Evolutionary conservation across 1,140 invertebrate genomes (phyloP).

Genomic region (Drosophila mauritiana): DNA sequence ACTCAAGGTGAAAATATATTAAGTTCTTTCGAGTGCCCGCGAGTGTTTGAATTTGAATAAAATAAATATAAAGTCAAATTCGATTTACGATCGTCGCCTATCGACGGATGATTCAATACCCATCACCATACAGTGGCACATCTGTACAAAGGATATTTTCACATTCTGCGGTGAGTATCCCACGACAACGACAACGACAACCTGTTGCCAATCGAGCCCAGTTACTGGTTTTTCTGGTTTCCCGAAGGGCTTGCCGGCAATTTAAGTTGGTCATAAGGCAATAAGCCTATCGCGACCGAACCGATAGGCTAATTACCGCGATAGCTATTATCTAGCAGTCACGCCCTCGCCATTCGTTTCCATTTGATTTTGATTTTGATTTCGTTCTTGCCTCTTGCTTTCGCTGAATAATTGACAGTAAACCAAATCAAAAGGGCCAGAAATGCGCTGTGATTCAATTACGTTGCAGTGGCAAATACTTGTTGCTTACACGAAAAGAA

Average conservation of each 20-base stretch:
- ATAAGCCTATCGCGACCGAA: constrained; percentile 18
- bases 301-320: constrained; percentile 30
- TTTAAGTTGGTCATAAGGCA: constrained; percentile 59
- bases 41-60: constrained; percentile 68
- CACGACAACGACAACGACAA: neutral
- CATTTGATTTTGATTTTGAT: constrained; percentile 2
- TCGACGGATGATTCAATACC: constrained; percentile 39
- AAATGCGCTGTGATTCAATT: constrained; percentile 39
- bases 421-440: constrained; percentile 49
- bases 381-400: constrained; percentile 6
- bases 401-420: constrained; percentile 65
- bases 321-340: constrained; percentile 49
- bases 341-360: constrained; percentile 5
- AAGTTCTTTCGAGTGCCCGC: constrained; percentile 74
- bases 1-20: constrained; percentile 80
- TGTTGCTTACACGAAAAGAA: neutral
- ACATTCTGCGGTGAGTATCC: constrained; percentile 14
- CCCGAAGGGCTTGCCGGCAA: constrained; percentile 51
- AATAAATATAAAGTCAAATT: constrained; percentile 67
- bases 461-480: constrained; percentile 21
- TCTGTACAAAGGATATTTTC: too few species aligned
- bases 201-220: constrained; percentile 28
- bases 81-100: constrained; percentile 43
- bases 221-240: constrained; percentile 47
- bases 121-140: neutral